phyloP scores from a whole-genome alignment of 2,888 invertebrate species.

The Scaptomyza caliginosa region DNA sequence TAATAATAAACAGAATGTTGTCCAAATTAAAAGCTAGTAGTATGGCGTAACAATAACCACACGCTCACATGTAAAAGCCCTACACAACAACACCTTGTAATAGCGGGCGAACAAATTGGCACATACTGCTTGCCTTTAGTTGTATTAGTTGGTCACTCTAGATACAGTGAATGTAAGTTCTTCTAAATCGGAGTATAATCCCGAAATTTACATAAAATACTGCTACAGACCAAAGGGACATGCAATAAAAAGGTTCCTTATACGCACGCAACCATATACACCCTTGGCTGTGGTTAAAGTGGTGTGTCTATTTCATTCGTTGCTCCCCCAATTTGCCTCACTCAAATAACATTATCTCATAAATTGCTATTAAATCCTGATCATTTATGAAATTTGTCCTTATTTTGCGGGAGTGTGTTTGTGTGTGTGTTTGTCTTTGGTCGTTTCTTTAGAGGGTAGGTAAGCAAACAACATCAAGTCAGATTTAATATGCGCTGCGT shows the following conservation, averaged over 20 bases:
- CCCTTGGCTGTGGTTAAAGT: neutral
- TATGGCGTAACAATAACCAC: slow-evolving; percentile 4
- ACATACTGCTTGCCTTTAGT: slow-evolving; percentile 22
- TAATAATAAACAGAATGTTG: slow-evolving; percentile 9
- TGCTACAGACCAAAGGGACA: slow-evolving; percentile 43
- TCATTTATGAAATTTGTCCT: slow-evolving; percentile 77
- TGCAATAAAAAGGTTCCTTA: slow-evolving; percentile 44
- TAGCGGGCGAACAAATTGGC: slow-evolving; percentile 30
- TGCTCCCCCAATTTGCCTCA: slow-evolving; percentile 59
- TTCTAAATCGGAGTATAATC: slow-evolving; percentile 76
- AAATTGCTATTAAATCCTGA: slow-evolving; percentile 78
- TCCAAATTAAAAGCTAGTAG: slow-evolving; percentile 43
- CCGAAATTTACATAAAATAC: slow-evolving; percentile 78
- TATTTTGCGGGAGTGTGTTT: slow-evolving; percentile 27
- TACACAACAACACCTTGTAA: slow-evolving; percentile 49
- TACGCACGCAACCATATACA: slow-evolving; percentile 16
- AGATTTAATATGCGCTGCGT: slow-evolving; percentile 57
- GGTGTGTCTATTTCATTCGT: slow-evolving; percentile 39
- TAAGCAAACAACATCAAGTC: slow-evolving; percentile 8
- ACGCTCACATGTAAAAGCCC: slow-evolving; percentile 1
- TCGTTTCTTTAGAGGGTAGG: neutral
- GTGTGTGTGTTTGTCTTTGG: slow-evolving; percentile 3
- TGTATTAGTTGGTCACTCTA: slow-evolving; percentile 34
- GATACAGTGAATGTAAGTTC: slow-evolving; percentile 57
- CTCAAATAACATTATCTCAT: slow-evolving; percentile 74